phyloP scores from a whole-genome alignment of 2,888 invertebrate species.

The Chrysopilus asiliformis region DNA sequence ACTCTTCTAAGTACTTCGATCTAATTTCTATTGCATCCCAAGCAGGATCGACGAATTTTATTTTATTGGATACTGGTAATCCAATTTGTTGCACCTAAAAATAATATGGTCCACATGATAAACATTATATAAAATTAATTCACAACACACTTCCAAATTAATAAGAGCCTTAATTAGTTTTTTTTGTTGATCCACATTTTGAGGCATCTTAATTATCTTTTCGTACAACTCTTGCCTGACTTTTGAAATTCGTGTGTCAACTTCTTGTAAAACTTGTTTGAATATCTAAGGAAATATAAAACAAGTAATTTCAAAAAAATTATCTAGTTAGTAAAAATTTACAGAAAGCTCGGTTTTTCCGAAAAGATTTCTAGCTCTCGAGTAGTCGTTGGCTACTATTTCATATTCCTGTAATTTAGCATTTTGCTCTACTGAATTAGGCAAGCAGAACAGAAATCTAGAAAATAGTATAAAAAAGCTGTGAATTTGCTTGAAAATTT shows the following conservation, averaged over 20 bases:
- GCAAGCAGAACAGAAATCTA: conserved; percentile 77
- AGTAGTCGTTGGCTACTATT: conserved; percentile 94
- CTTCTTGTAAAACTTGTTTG: conserved; percentile 77
- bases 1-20: conserved; percentile 55
- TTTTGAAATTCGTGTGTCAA: conserved; percentile 73
- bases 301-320: not conserved
- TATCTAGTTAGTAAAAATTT: conserved; percentile 14
- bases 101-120: not conserved
- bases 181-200: conserved; percentile 87
- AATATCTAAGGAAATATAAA: conserved; percentile 46
- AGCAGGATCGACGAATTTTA: conserved; percentile 67
- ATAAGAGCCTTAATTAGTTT: conserved; percentile 72
- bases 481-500: not conserved
- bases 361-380: conserved; percentile 88
- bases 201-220: conserved; percentile 80
- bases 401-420: conserved; percentile 92
- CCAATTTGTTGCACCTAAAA: conserved; percentile 28
- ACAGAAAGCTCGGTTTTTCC: conserved; percentile 82
- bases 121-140: conserved; percentile 15
- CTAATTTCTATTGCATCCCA: conserved; percentile 88
- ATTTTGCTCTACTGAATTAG: conserved; percentile 85
- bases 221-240: conserved; percentile 68
- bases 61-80: conserved; percentile 27
- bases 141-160: conserved; percentile 47
- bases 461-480: conserved; percentile 4